Base-by-base conservation (phyloP, 2,888 invertebrate species). In the Diadegma fenestrale region DNA sequence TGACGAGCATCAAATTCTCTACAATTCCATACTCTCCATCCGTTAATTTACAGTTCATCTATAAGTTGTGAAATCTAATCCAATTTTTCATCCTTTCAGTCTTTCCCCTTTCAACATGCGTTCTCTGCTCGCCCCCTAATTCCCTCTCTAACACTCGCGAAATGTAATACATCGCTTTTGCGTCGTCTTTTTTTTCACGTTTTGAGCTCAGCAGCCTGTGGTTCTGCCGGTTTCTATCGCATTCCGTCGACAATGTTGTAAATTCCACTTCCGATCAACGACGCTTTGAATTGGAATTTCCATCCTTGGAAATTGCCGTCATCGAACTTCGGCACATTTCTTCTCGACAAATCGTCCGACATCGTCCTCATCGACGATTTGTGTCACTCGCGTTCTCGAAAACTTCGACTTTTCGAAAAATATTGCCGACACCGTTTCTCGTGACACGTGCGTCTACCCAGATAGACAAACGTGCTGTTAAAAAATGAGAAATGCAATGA, bases 111-210 rank as follows among this genome's bases (percentile, higher is more conserved):
- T n/a, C n/a, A n/a, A n/a, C n/a, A n/a, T n/a, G n/a, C n/a, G n/a
- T n/a, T n/a, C n/a, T n/a, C n/a, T n/a, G n/a, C n/a, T n/a, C n/a
- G n/a, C n/a, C n/a, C n/a, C n/a, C n/a, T n/a, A n/a, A n/a, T n/a
- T n/a, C n/a, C n/a, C n/a, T n/a, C n/a, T n/a, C n/a, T n/a, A n/a
- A n/a, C n/a, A n/a, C n/a, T n/a, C 72, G 26, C 63, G 80, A 63
- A 22, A 63, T 72, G 12, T 26, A 72, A 14, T 45, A 72, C 80
- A 80, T 80, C 19, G 73, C 72, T 64, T 80, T 73, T 19, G 80
- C 80, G 64, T 80, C 64, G 63, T 80, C 80, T 48, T 72, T 80
- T 63, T n/a, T 48, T 64, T 73, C 80, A 80, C 64, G 63, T 26
- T 48, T 80, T 80, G 33, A 48, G 33, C 8, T 64, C 48, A n/a